Conservation (phyloP, 2,113 vertebrate species). For the Aphelocoma coerulescens region DNA sequence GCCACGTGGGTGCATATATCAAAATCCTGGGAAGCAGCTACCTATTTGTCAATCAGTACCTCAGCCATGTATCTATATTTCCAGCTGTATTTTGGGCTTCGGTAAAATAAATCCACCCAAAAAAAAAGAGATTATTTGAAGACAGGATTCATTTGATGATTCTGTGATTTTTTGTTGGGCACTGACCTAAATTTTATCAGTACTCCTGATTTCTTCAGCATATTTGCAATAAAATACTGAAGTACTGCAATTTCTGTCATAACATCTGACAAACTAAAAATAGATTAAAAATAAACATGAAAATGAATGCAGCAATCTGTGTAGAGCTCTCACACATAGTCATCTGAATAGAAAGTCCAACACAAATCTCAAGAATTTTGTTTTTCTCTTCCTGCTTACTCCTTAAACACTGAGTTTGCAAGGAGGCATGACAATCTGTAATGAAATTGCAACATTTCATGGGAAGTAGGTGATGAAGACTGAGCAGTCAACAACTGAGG, state of each 20-base stretch:
- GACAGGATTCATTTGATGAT: not conserved
- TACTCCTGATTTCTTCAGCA: not conserved
- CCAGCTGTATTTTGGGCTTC: not conserved
- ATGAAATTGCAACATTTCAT: not conserved
- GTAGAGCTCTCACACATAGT: not conserved
- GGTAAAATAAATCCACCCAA: not conserved
- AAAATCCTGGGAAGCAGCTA: not conserved
- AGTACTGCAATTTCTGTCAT: slow-evolving; percentile 22
- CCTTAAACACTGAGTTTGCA: not conserved
- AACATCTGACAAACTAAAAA: slow-evolving; percentile 42
- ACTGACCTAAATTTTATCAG: not conserved
- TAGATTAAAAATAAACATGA: slow-evolving; percentile 6
- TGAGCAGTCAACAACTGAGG: not conserved
- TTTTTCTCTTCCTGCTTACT: not conserved
- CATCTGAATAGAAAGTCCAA: not conserved
- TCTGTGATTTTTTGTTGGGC: not conserved
- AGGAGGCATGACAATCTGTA: not conserved
- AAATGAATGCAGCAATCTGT: slow-evolving; percentile 18
- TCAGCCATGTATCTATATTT: not conserved
- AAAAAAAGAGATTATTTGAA: not conserved
- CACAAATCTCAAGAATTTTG: not conserved
- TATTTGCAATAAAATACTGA: not conserved
- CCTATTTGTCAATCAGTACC: not conserved
- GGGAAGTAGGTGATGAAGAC: not conserved
- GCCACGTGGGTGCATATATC: not conserved